Evolutionary conservation across 2,113 vertebrate genomes (phyloP).

Genomic region (Typhlomys cinereus): DNA sequence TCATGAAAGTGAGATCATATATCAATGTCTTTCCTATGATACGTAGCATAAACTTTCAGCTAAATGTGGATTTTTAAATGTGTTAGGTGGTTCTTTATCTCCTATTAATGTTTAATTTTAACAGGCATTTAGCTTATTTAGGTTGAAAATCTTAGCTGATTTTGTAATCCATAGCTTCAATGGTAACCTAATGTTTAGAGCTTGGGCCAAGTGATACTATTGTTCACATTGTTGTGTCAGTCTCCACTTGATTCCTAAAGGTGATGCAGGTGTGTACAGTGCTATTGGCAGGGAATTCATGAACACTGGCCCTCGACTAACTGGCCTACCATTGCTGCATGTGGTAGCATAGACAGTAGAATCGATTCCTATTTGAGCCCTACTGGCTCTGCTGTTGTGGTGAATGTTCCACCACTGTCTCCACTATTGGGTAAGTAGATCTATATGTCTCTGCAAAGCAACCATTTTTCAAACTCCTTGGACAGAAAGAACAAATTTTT

Average conservation of each 20-base stretch:
- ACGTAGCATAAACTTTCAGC: neutral
- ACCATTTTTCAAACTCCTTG: neutral
- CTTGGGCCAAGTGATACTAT: neutral
- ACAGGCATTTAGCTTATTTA: neutral
- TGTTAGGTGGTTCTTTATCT: neutral
- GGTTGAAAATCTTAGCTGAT: neutral
- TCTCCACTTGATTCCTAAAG: neutral
- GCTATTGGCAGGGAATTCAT: neutral
- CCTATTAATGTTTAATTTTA: neutral
- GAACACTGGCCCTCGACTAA: neutral
- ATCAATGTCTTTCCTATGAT: neutral
- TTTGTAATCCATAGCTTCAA: neutral
- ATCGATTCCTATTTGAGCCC: neutral
- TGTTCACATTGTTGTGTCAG: neutral
- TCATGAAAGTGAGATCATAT: neutral
- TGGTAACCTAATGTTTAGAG: neutral
- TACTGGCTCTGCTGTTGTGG: neutral
- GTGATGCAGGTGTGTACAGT: neutral
- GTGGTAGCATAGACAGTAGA: neutral
- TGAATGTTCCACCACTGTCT: neutral
- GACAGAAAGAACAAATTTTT: neutral
- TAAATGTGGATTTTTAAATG: neutral
- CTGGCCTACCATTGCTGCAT: neutral
- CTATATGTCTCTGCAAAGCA: neutral
- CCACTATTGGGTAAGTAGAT: neutral